Percentiles rank a stretch among this genome's conserved stretches.
These are phyloP conservation scores for Lasioglossum baleicum DNA, from an alignment of 1,140 invertebrate species.

Conservation along the genomic window DNA sequence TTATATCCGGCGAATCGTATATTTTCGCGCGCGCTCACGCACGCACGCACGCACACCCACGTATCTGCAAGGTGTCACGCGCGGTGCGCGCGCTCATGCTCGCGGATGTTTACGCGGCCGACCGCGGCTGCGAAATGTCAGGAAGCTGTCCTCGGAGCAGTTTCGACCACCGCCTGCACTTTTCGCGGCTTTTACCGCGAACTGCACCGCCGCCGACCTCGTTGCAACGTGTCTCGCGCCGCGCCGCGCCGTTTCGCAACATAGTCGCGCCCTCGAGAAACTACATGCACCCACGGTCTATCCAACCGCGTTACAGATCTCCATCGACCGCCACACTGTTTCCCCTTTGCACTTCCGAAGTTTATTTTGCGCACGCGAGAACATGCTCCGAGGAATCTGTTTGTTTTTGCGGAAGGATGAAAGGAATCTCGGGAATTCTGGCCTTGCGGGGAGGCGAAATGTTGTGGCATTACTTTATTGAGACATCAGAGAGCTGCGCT, in stretches of 20 bases:
- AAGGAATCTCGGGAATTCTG: no score
- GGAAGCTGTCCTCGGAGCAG: conserved; percentile 32
- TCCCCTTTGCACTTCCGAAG: no score
- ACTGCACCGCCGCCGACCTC: no score
- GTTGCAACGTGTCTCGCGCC: not conserved
- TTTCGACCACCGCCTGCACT: conserved; percentile 20
- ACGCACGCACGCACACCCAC: no score
- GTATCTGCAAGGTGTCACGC: conserved; percentile 24
- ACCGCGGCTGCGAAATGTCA: conserved; percentile 37
- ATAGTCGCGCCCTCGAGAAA: not conserved
- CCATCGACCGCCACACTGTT: not conserved
- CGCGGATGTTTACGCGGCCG: conserved; percentile 34
- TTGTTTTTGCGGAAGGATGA: no score
- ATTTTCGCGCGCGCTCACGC: conserved; percentile 17
- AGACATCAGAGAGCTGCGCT: no score
- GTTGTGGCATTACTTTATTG: no score
- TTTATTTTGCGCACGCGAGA: no score
- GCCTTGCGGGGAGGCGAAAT: no score
- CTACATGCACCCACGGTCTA: not conserved
- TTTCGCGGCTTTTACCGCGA: conserved; percentile 19
- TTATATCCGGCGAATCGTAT: conserved; percentile 29
- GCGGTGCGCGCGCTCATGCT: not conserved
- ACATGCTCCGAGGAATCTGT: no score
- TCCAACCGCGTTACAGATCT: not conserved
- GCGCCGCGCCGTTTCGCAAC: not conserved